Percentiles rank a stretch among this genome's conserved stretches.
Evolutionary conservation across 2,113 vertebrate species (phyloP).

Genomic region (Zosterops pallidus): DNA sequence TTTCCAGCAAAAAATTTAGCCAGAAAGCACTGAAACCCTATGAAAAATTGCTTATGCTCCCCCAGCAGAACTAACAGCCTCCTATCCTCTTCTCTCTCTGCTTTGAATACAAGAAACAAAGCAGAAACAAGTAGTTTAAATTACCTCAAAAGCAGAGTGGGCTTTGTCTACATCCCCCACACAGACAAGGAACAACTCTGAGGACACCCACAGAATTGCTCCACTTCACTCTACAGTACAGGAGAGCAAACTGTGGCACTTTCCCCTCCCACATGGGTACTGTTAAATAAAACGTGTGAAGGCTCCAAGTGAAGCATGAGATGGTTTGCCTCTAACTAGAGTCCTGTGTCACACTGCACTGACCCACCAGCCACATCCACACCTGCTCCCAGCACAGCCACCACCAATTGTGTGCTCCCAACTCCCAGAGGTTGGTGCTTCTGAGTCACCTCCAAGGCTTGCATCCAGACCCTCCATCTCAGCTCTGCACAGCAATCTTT

Average conservation of each 20-base stretch:
- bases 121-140: neutral
- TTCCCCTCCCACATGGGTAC: neutral
- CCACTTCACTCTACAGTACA: neutral
- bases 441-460: neutral
- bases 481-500: neutral
- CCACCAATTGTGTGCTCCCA: rapidly evolving
- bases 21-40: neutral
- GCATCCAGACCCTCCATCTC: neutral
- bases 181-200: rapidly evolving
- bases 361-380: rapidly evolving
- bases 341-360: neutral
- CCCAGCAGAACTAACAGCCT: neutral
- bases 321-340: neutral
- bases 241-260: neutral
- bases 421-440: too few relatives aligned
- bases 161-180: neutral
- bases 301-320: neutral
- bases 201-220: neutral
- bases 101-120: neutral
- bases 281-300: neutral
- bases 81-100: neutral
- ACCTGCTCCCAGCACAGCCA: neutral
- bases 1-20: neutral
- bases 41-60: neutral
- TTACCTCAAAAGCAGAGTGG: neutral